phyloP scores from a whole-genome alignment of 1,140 invertebrate genomes.

The Phymastichus coffea region DNA sequence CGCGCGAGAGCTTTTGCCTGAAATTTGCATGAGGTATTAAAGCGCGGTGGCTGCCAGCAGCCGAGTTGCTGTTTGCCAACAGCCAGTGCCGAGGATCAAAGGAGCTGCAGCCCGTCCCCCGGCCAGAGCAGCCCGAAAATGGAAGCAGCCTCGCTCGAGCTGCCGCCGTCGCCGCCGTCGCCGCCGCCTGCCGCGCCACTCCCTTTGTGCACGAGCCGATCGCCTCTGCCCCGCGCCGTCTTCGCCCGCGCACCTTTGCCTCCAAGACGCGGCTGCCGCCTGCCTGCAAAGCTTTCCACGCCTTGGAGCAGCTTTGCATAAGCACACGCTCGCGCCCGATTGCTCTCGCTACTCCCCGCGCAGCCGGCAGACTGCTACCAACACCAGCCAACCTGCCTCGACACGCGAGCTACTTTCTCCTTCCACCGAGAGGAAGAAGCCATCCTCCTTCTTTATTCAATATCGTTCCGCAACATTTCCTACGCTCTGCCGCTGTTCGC shows the following conservation, averaged over 20 bases:
- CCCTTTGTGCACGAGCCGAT: neutral
- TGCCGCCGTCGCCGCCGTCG: neutral
- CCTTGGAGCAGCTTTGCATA: too few species aligned
- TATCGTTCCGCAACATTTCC: too few species aligned
- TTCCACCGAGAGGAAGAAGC: too few species aligned
- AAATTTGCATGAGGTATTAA: constrained; percentile 60
- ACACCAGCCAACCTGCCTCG: too few species aligned
- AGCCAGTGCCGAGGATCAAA: constrained; percentile 55
- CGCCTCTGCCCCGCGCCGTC: neutral
- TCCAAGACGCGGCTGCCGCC: neutral
- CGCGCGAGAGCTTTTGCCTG: constrained; percentile 45
- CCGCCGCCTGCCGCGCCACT: neutral
- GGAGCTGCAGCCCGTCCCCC: constrained; percentile 35
- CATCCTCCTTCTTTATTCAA: too few species aligned
- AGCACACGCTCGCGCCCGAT: too few species aligned
- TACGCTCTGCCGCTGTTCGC: too few species aligned
- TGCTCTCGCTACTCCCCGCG: too few species aligned
- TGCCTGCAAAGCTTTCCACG: too few species aligned
- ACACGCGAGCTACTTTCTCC: too few species aligned
- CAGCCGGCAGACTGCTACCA: too few species aligned
- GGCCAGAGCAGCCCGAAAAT: too few species aligned
- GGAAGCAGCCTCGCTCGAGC: neutral
- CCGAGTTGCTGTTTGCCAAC: constrained; percentile 54
- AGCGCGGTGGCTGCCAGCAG: constrained; percentile 50
- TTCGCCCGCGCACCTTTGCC: neutral